Evolutionary conservation across 1,140 invertebrate genomes (phyloP).

Genomic region (Drosophila kepulauana): DNA sequence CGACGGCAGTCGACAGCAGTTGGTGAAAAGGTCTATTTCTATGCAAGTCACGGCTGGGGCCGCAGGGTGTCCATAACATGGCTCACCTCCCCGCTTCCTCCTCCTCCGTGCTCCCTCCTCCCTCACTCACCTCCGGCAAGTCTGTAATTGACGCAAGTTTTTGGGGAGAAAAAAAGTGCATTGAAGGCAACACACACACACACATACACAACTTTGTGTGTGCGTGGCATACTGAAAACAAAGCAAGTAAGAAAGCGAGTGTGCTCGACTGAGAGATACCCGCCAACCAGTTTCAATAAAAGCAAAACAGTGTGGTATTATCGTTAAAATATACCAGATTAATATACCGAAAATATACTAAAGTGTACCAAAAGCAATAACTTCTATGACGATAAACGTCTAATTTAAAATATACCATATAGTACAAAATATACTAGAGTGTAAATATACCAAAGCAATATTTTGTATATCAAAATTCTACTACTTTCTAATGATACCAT

Average conservation of each 20-base stretch:
- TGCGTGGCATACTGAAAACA: constrained; percentile 77
- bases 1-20: neutral
- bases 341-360: too few species aligned
- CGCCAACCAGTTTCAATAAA: too few species aligned
- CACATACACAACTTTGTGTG: constrained; percentile 31
- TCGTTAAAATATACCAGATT: too few species aligned
- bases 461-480: too few species aligned
- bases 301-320: too few species aligned
- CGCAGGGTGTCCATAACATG: constrained; percentile 21
- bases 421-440: too few species aligned
- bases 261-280: too few species aligned
- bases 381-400: too few species aligned
- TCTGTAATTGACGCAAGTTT: constrained; percentile 70
- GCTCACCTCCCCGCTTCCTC: constrained; percentile 18
- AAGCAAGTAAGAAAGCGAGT: neutral
- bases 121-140: constrained; percentile 14
- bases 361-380: too few species aligned
- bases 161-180: constrained; percentile 48
- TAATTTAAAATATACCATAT: too few species aligned
- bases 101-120: neutral
- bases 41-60: constrained; percentile 74
- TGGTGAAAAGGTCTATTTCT: constrained; percentile 60
- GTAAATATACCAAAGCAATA: too few species aligned
- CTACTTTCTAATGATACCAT: too few species aligned
- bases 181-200: constrained; percentile 7